Percentiles rank a stretch among this genome's conserved stretches.
Evolutionary conservation across 2,113 vertebrate genomes (phyloP).

Genomic region (Lophotis ruficrista): DNA sequence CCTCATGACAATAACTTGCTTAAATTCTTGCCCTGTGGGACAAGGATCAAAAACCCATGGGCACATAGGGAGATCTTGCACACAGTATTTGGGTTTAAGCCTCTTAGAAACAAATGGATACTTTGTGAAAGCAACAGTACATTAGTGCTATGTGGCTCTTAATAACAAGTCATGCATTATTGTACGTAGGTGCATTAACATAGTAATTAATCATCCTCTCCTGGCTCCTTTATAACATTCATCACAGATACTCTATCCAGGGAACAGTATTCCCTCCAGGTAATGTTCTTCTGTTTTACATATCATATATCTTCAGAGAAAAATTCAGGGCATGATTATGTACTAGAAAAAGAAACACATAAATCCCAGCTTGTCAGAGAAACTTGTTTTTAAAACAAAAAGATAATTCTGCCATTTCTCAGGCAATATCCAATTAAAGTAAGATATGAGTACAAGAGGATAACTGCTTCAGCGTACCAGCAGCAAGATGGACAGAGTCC

Average conservation of each 20-base stretch:
- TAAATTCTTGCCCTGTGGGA: background rate
- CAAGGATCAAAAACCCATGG: accelerated
- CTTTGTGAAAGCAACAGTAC: background rate
- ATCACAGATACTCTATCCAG: background rate
- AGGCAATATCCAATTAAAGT: background rate
- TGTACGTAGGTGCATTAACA: background rate
- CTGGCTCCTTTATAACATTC: background rate
- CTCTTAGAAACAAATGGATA: background rate
- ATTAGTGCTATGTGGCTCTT: background rate
- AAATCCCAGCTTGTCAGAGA: constrained; percentile 26
- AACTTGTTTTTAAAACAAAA: constrained; percentile 16
- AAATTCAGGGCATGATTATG: background rate
- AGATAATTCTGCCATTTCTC: constrained; percentile 16
- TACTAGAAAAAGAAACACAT: background rate
- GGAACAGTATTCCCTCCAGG: constrained; percentile 2
- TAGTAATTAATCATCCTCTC: constrained; percentile 37
- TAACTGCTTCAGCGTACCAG: background rate
- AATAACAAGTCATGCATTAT: background rate
- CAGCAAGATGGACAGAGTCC: background rate
- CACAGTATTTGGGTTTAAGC: background rate
- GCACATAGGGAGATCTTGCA: background rate
- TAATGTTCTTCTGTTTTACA: constrained; percentile 14
- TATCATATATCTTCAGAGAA: background rate
- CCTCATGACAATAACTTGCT: background rate
- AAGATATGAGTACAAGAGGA: background rate